Evolutionary conservation across 2,113 vertebrate genomes (phyloP).

Genomic region (Campylomormyrus tamandua): DNA sequence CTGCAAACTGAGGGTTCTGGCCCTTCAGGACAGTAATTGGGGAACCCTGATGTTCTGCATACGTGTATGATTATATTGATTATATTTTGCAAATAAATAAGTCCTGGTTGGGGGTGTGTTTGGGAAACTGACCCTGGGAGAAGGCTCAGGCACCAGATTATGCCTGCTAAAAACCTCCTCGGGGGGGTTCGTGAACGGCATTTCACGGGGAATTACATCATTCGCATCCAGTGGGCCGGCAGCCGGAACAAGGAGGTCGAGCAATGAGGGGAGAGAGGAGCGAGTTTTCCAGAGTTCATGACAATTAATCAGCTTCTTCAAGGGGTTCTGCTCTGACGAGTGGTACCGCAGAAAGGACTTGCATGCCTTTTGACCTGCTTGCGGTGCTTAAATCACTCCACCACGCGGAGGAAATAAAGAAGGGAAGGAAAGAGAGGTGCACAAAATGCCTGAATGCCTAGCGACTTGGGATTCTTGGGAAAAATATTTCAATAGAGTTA

Average conservation of each 20-base stretch:
- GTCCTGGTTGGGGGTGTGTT: background rate
- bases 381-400: slow-evolving; percentile 11
- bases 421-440: slow-evolving; percentile 20
- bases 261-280: background rate
- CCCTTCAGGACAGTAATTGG: background rate
- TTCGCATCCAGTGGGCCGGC: background rate
- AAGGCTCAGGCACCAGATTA: background rate
- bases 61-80: background rate
- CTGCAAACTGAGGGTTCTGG: background rate
- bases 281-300: slow-evolving; percentile 10
- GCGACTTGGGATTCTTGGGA: slow-evolving; percentile 34
- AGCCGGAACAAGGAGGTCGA: background rate
- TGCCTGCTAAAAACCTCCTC: background rate
- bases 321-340: background rate
- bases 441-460: slow-evolving; percentile 26
- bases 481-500: slow-evolving; percentile 39
- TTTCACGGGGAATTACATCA: background rate
- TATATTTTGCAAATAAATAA: background rate
- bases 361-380: slow-evolving; percentile 9
- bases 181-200: background rate
- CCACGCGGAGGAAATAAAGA: background rate
- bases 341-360: background rate
- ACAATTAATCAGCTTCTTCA: slow-evolving; percentile 8
- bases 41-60: background rate
- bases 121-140: background rate